Conservation (phyloP, 2,113 vertebrate species). For the Dipodomys stephensi region DNA sequence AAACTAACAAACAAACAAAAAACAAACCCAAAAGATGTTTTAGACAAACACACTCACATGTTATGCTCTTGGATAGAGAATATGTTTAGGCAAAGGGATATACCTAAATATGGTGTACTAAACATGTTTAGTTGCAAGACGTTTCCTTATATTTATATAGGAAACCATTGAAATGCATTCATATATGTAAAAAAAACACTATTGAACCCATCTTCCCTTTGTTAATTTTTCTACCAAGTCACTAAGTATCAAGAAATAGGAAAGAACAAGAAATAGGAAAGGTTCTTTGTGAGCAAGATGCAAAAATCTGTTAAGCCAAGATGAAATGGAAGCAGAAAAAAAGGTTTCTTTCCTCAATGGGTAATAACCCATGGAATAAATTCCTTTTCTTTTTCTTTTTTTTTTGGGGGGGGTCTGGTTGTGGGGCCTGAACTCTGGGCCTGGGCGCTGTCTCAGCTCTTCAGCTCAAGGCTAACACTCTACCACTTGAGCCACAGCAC, state of each 20-base stretch:
- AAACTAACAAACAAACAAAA: too few relatives aligned
- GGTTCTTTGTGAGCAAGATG: neutral
- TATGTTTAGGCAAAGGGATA: too few relatives aligned
- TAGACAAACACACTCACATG: neutral
- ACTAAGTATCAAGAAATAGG: neutral
- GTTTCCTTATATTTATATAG: neutral
- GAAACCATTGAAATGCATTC: constrained; percentile 6
- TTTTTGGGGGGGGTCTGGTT: too few relatives aligned
- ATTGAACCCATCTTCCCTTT: neutral
- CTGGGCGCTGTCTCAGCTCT: too few relatives aligned
- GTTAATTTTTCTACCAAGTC: neutral
- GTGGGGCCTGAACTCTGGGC: too few relatives aligned
- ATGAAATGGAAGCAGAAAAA: neutral
- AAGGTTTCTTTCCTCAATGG: constrained; percentile 26
- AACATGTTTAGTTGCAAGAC: neutral
- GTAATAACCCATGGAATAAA: too few relatives aligned
- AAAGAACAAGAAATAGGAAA: neutral
- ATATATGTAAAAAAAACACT: constrained; percentile 26
- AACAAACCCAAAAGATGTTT: neutral
- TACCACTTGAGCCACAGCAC: too few relatives aligned
- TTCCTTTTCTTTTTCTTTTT: too few relatives aligned
- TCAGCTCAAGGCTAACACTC: too few relatives aligned
- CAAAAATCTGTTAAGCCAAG: neutral
- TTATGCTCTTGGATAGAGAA: neutral
- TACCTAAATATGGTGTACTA: neutral